Base-by-base conservation (phyloP, 2,888 invertebrate species). In the Eueremaeus valkanovi region DNA sequence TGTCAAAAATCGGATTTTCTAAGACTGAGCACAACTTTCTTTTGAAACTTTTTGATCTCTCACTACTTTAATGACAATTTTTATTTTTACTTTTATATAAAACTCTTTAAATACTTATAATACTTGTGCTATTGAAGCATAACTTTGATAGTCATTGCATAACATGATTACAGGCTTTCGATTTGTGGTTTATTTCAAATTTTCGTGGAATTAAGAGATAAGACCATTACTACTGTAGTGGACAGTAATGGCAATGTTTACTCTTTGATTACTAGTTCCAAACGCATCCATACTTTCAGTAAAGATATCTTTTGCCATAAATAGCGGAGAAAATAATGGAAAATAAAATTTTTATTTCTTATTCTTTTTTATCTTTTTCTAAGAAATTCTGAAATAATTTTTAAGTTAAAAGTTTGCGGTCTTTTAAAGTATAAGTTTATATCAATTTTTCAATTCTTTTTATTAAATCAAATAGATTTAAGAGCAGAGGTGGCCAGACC, bases 131-230 rank as follows among this genome's bases (percentile, higher is more conserved):
- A 58, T 31, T 11, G 29, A 29, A 58, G 31, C 58, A 29, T 31
- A 58, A 31, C 29, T 55, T 55, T 55, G 55, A 55, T 55, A 55
- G 24, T 16, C 9, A 45, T 36, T 55, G 24, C 18, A 29, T 66
- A 18, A 66, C 21, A 40, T 8, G 5, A 66, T 40, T 18, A 58
- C 27, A 36, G 8, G 66, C 36, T 9, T 31, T 66, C 66, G 16
- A 66, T 66, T 66, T 31, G 40, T 5, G 40, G 40, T 63, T 63
- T 63, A 63, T 63, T 33, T 63, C 63, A 40, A 21, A 66, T 66
- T 66, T 66, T 18, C 16, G 21, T 2, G 8, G 66, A 40, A 66
- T 36, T 66, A 31, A 66, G 21, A 66, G 66, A 66, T 66, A 66
- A 66, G 66, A 66, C 66, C 66, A 66, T 66, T 40, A 66, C 66